A percentile compares a stretch with the other conserved stretches of the same genome.
Conservation (phyloP, 2,888 invertebrate genomes). For the Philopedon plagiatum region DNA sequence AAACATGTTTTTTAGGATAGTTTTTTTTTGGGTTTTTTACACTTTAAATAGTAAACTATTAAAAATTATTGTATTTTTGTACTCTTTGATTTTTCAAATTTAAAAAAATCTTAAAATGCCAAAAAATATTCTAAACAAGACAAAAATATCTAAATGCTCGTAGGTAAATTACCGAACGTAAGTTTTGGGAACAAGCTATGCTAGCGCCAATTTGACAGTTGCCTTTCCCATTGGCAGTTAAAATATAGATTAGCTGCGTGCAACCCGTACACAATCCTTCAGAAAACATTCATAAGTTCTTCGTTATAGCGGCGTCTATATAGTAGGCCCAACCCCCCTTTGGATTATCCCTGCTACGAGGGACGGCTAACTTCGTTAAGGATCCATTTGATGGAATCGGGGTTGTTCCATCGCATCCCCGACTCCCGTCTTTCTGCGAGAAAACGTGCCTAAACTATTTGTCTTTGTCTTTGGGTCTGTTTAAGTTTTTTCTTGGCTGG, state of each 20-base stretch:
- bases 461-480: slow-evolving; percentile 44
- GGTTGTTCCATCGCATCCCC: slow-evolving; percentile 67
- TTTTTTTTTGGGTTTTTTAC: too few relatives aligned
- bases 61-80: too few relatives aligned
- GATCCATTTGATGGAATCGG: slow-evolving; percentile 85
- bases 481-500: slow-evolving; percentile 2
- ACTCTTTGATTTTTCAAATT: too few relatives aligned
- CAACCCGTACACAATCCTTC: neutral
- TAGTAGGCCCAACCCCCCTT: slow-evolving; percentile 31
- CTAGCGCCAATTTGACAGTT: too few relatives aligned
- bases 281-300: slow-evolving; percentile 16
- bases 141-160: too few relatives aligned
- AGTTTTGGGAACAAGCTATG: too few relatives aligned
- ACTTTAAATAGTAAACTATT: too few relatives aligned
- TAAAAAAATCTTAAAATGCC: too few relatives aligned
- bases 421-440: slow-evolving; percentile 24
- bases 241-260: neutral
- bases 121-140: too few relatives aligned
- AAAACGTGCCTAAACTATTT: slow-evolving; percentile 47
- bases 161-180: too few relatives aligned
- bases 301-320: slow-evolving; percentile 12
- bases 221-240: neutral
- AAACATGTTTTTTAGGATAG: too few relatives aligned
- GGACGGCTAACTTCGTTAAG: slow-evolving; percentile 79
- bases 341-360: slow-evolving; percentile 47